Evolutionary conservation across 1,140 invertebrate species (phyloP).

Genomic region (Hypothenemus hampei): DNA sequence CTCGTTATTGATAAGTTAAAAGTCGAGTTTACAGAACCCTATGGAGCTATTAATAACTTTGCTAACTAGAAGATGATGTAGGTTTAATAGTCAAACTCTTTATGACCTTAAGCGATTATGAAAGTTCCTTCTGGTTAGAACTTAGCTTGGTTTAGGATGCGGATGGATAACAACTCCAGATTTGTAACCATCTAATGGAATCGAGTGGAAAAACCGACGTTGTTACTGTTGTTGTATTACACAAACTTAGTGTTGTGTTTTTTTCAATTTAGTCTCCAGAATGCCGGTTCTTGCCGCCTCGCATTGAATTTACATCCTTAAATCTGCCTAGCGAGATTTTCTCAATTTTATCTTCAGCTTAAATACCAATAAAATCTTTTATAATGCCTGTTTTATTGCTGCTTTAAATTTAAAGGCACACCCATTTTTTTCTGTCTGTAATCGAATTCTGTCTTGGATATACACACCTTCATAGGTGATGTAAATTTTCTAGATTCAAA

Average conservation of each 20-base stretch:
- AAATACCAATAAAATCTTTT: slow-evolving; percentile 1
- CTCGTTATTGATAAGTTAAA: neutral
- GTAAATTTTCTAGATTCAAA: no score
- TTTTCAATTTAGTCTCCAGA: neutral
- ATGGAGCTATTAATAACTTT: neutral
- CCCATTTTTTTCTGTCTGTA: neutral
- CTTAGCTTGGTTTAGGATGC: no score
- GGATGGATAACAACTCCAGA: no score
- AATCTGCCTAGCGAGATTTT: slow-evolving; percentile 6
- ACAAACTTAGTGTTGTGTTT: no score
- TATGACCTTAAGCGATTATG: neutral
- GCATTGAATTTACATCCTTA: slow-evolving; percentile 2
- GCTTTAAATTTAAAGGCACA: neutral
- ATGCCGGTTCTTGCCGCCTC: neutral
- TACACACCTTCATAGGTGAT: neutral
- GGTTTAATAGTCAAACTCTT: neutral
- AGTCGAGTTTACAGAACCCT: neutral
- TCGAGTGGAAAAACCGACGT: no score
- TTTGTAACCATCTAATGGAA: no score
- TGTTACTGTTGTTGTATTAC: no score
- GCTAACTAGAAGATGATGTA: neutral
- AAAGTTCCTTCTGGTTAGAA: neutral
- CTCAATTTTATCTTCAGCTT: neutral
- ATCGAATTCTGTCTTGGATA: neutral
- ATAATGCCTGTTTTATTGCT: slow-evolving; percentile 10